Evolutionary conservation across 2,113 vertebrate species (phyloP).

Genomic region (Spea bombifrons): DNA sequence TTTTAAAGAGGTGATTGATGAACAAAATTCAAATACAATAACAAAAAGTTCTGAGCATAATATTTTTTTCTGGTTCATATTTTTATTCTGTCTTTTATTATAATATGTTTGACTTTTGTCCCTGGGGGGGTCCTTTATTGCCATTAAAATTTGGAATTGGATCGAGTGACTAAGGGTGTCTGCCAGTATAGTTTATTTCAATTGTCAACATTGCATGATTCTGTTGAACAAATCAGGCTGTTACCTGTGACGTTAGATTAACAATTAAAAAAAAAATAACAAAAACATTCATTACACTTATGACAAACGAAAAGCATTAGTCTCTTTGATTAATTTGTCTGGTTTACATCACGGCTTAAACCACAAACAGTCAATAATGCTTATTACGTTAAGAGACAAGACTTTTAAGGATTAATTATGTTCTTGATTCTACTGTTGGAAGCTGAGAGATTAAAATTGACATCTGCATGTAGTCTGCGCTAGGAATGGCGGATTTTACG

Average conservation of each 20-base stretch:
- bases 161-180: background rate
- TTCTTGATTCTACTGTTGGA: background rate
- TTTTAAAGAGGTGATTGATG: too few species aligned
- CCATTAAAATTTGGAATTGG: background rate
- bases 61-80: too few species aligned
- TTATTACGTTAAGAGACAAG: background rate
- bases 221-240: background rate
- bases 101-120: too few species aligned
- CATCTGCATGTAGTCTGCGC: background rate
- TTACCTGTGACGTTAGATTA: background rate
- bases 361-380: background rate
- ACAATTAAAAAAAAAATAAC: constrained; percentile 2
- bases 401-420: background rate
- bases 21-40: too few species aligned
- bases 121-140: too few species aligned
- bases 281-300: background rate
- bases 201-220: background rate
- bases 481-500: too few species aligned
- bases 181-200: background rate
- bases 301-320: background rate
- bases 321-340: background rate
- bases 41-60: too few species aligned
- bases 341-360: background rate
- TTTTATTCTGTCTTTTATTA: too few species aligned
- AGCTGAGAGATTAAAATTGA: constrained; percentile 5